phyloP scores from a whole-genome alignment of 2,888 invertebrate species.

The Euphydryas editha region DNA sequence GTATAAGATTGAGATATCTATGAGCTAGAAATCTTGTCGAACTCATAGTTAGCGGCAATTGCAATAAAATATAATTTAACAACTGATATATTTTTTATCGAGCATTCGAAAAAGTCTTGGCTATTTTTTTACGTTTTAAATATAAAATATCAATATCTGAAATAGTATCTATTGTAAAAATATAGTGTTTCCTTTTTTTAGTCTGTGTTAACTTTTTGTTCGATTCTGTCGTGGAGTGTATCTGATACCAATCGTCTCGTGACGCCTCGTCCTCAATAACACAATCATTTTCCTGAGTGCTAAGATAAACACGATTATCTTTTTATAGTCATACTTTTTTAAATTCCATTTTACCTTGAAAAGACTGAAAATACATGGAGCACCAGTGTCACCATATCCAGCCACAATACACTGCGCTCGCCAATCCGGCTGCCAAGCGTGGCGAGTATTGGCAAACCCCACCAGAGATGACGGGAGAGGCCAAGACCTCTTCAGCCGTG shows the following conservation, averaged over 20 bases:
- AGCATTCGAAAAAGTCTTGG: neutral
- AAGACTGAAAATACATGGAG: neutral
- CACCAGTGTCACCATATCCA: too few relatives aligned
- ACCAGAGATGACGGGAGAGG: too few relatives aligned
- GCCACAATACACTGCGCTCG: too few relatives aligned
- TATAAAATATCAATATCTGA: neutral
- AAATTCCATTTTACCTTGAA: neutral
- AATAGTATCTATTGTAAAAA: constrained; percentile 5
- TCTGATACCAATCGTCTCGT: constrained; percentile 19
- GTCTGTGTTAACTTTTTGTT: neutral
- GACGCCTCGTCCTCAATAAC: constrained; percentile 40
- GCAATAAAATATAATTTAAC: too few relatives aligned
- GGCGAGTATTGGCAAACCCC: too few relatives aligned
- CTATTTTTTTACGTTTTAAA: neutral
- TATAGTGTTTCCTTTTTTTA: constrained; percentile 1
- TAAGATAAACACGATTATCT: constrained; percentile 37
- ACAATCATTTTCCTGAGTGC: constrained; percentile 27
- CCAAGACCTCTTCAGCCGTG: too few relatives aligned
- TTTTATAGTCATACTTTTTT: constrained; percentile 23
- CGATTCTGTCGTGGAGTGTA: neutral
- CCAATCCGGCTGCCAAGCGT: too few relatives aligned
- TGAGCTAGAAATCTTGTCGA: too few relatives aligned
- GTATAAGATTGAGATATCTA: too few relatives aligned
- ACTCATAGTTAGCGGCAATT: too few relatives aligned
- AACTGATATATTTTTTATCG: neutral